A percentile compares a stretch with the other conserved stretches of the same genome.
Conservation (phyloP, 2,888 invertebrate genomes). For the Acleris literana region DNA sequence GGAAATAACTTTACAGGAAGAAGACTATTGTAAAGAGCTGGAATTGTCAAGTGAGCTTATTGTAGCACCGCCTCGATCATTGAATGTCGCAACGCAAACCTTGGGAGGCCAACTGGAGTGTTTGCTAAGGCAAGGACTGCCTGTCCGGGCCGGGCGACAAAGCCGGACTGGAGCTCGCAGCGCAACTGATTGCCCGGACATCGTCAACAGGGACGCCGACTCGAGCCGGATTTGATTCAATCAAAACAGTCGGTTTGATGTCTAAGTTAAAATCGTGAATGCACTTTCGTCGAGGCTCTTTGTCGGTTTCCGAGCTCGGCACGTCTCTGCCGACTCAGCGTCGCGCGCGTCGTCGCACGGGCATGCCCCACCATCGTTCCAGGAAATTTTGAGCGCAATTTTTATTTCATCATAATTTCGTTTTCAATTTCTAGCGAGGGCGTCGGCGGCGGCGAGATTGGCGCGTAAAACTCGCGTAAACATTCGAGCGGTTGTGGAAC, state of each 20-base stretch:
- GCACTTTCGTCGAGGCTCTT: slow-evolving; percentile 58
- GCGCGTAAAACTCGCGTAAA: slow-evolving; percentile 80
- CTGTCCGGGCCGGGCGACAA: slow-evolving; percentile 22
- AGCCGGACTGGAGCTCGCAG: slow-evolving; percentile 34
- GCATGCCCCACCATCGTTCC: slow-evolving; percentile 41
- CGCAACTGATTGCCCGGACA: slow-evolving; percentile 34
- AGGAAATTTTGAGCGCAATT: slow-evolving; percentile 56
- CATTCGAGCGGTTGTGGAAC: slow-evolving; percentile 73
- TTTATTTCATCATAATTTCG: slow-evolving; percentile 76
- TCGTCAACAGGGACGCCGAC: slow-evolving; percentile 38
- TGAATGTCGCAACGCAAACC: slow-evolving; percentile 28
- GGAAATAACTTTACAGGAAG: neutral
- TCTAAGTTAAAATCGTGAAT: slow-evolving; percentile 61
- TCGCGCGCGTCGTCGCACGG: slow-evolving; percentile 36
- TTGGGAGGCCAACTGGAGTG: slow-evolving; percentile 18
- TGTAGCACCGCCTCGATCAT: slow-evolving; percentile 27
- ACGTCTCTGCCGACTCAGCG: slow-evolving; percentile 58
- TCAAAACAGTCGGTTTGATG: slow-evolving; percentile 55
- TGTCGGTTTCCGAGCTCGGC: slow-evolving; percentile 62
- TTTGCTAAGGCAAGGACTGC: slow-evolving; percentile 27
- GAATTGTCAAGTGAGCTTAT: slow-evolving; percentile 24
- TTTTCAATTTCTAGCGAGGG: slow-evolving; percentile 76
- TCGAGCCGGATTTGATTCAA: slow-evolving; percentile 56
- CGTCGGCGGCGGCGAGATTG: slow-evolving; percentile 67
- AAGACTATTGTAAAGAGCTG: slow-evolving; percentile 1